These are phyloP conservation scores for Anadara kagoshimensis DNA, from an alignment of 1,140 invertebrate species.

Conservation along the genomic window DNA sequence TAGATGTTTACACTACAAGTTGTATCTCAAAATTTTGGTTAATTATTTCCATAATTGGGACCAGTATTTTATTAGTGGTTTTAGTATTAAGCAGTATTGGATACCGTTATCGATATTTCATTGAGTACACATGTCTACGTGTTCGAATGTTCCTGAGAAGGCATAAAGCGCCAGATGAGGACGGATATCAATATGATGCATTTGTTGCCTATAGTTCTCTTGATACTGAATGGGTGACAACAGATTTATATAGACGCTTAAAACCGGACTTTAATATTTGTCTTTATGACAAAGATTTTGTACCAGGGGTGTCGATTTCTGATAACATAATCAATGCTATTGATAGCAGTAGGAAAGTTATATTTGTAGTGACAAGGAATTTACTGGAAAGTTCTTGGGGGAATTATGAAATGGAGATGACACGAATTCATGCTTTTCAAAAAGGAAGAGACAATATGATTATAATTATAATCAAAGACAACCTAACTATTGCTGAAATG, in stretches of 20 bases:
- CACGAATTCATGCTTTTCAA: slow-evolving; percentile 23
- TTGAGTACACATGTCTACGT: background rate
- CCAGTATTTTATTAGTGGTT: background rate
- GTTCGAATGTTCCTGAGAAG: background rate
- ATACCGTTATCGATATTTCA: background rate
- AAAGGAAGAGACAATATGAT: background rate
- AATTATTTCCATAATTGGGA: background rate
- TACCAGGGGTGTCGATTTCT: slow-evolving; percentile 20
- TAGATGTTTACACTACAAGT: background rate
- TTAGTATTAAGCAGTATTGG: background rate
- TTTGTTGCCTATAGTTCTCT: background rate
- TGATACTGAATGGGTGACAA: background rate
- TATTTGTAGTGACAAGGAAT: slow-evolving; percentile 19
- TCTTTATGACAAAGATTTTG: slow-evolving; percentile 22
- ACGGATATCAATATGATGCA: background rate
- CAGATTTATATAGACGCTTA: background rate
- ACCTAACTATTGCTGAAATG: background rate
- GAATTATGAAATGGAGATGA: slow-evolving; percentile 17
- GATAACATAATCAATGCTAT: slow-evolving; percentile 28
- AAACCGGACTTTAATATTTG: background rate
- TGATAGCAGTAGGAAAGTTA: slow-evolving; percentile 27
- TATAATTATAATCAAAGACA: slow-evolving; percentile 7
- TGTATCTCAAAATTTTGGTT: slow-evolving; percentile 2
- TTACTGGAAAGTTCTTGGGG: slow-evolving; percentile 32
- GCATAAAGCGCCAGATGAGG: background rate